phyloP scores from a whole-genome alignment of 1,140 invertebrate species.

The Drosophila sturtevanti region DNA sequence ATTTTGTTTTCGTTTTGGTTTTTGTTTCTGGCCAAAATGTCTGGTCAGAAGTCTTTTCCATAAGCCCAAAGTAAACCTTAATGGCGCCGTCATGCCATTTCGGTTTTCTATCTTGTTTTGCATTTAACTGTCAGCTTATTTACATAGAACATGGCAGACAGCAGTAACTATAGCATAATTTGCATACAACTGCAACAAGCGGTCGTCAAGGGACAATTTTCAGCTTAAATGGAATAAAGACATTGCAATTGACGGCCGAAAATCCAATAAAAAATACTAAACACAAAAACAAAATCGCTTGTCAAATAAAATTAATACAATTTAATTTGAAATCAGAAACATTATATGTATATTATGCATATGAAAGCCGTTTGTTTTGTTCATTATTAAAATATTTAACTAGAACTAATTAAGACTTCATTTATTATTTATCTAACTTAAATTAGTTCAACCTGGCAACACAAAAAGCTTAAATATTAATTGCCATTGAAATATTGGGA shows the following conservation, averaged over 20 bases:
- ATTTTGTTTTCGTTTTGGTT: slow-evolving; percentile 3
- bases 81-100: slow-evolving; percentile 38
- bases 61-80: slow-evolving; percentile 24
- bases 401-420: no score
- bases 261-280: background rate
- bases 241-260: background rate
- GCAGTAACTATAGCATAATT: slow-evolving; percentile 61
- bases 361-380: no score
- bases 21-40: slow-evolving; percentile 34
- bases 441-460: no score
- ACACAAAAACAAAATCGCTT: background rate
- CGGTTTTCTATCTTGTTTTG: slow-evolving; percentile 54
- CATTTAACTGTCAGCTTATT: slow-evolving; percentile 70
- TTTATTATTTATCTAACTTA: no score
- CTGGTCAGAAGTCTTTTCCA: slow-evolving; percentile 14
- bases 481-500: no score
- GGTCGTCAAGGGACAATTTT: background rate
- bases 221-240: background rate
- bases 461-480: no score
- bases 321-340: background rate
- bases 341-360: no score
- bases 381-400: no score
- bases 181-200: slow-evolving; percentile 74
- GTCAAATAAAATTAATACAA: background rate
- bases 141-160: slow-evolving; percentile 76